Base-by-base conservation (phyloP, 2,888 invertebrate species). In the Cylloceria caligata region DNA sequence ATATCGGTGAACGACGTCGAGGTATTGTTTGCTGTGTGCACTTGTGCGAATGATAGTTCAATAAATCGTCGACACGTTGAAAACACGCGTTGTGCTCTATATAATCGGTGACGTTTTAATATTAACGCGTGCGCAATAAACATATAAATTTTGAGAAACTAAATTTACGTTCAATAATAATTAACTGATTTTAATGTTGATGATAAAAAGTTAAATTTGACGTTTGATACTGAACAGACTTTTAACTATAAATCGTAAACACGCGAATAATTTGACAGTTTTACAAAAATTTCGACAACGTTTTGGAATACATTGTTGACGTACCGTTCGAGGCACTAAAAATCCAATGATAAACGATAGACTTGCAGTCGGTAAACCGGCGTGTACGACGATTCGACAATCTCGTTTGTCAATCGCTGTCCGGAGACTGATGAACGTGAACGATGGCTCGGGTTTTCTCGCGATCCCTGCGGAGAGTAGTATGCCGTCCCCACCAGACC, bases 391-490 rank as follows among this genome's bases (percentile, higher is more conserved):
- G 16, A 34, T 64, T 73, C 24, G 62, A 49, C 62, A 52, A 75
- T 78, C 82, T 79, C 79, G 75, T 76, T 69, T 79, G 79, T 82
- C 75, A 82, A 82, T 49, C 79, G 82, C 52, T 67, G 60, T 72
- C 55, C 71, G 52, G 42, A 75, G 75, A 80, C 82, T 82, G 82
- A 75, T 24, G 75, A 79, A 78, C 77, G 68, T 45, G 68, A 73
- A 78, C 74, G 74, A 78, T 60, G 13, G 69, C 65, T 69, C 78
- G 69, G 39, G 36, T 74, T 78, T 74, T 82, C 79, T 82, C 71
- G 57, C 78, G 57, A 71, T 78, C 47, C 74, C 67, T 71, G 3
- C 16, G 45, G 6, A n/a, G 16, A 16, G 16, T n/a, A 45, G 45
- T 45, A 16, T 24, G 24, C 3, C 60, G 30, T 64, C 55, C 79